A percentile compares a stretch with the other conserved stretches of the same genome.
Conservation (phyloP, 2,113 vertebrate genomes). For the Hippotragus niger region DNA sequence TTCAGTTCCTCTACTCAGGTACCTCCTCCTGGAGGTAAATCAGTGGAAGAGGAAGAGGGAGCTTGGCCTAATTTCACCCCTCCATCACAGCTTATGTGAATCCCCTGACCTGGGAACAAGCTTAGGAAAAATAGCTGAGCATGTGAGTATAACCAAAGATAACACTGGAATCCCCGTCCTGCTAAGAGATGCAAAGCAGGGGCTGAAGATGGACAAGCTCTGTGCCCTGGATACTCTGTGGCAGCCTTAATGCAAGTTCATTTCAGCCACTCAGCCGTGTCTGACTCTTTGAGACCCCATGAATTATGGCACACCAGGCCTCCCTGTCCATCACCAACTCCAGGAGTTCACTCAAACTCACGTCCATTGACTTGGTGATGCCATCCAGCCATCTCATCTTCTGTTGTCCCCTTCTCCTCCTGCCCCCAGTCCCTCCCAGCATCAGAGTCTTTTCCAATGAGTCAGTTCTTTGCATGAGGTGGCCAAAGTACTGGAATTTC, state of each 20-base stretch:
- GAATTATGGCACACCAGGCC: too few relatives aligned
- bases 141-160: background rate
- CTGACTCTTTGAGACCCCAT: too few relatives aligned
- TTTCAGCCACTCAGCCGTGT: fast-evolving
- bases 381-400: too few relatives aligned
- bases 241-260: too few relatives aligned
- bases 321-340: too few relatives aligned
- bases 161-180: fast-evolving
- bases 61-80: background rate
- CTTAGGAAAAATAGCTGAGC: background rate
- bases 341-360: too few relatives aligned
- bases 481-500: too few relatives aligned
- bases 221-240: background rate
- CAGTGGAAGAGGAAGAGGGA: background rate
- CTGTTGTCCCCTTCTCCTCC: too few relatives aligned
- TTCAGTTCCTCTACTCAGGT: background rate
- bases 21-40: background rate
- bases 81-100: background rate
- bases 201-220: fast-evolving
- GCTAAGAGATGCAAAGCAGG: fast-evolving
- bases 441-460: too few relatives aligned
- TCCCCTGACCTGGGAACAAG: background rate
- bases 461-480: too few relatives aligned
- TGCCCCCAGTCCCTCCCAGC: too few relatives aligned
- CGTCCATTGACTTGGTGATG: fast-evolving